Evolutionary conservation across 2,888 invertebrate species (phyloP), one percentile per base, ranked within the genome.

Genomic region (Eupithecia subumbrata): DNA sequence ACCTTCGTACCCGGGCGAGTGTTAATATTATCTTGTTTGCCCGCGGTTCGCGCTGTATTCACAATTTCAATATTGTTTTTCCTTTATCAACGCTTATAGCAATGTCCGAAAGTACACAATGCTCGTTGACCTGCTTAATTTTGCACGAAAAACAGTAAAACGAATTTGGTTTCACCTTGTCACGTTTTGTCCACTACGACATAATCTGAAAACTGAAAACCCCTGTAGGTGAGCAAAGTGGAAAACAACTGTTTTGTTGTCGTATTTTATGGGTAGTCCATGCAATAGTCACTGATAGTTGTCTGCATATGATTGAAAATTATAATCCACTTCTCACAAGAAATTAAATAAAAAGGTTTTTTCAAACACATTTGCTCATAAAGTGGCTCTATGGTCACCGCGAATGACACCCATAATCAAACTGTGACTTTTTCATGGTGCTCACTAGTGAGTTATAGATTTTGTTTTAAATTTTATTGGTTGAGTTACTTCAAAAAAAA

Each of bases 1-100:
- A 40, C 69, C 52, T 22, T 16, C 25, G 34, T 52, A 56, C 11
- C 18, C 68, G 48, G 63, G 68, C 67, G 7, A 34, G 34, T 56
- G 63, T 63, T 73, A 73, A 69, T 73, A 69, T 73, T 73, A 69
- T 69, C 66, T 43, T 74, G 48, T 69, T 71, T 71, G 74, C 45
- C 43, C 40, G 64, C 30, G 71, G 56, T 67, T 56, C 16, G 22
- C 60, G 67, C 40, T 34, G 56, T 56, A 56, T 67, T 75, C 22
- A 4, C 43, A 22, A 67, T 67, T 40, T 43, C 72, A 67, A 70
- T 73, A 70, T 74, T 71, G 67, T 71, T 67, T 66, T 43, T 14
- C 43, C 43, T 71, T 56, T 70, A 43, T 45, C 34, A 68, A 34
- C 12, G 60, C 60, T 60, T 25, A 25, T 25, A 11, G 25, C 60